Conservation (phyloP, 2,797 vertebrate species). For the Acrossocheilus wenchowensis region DNA sequence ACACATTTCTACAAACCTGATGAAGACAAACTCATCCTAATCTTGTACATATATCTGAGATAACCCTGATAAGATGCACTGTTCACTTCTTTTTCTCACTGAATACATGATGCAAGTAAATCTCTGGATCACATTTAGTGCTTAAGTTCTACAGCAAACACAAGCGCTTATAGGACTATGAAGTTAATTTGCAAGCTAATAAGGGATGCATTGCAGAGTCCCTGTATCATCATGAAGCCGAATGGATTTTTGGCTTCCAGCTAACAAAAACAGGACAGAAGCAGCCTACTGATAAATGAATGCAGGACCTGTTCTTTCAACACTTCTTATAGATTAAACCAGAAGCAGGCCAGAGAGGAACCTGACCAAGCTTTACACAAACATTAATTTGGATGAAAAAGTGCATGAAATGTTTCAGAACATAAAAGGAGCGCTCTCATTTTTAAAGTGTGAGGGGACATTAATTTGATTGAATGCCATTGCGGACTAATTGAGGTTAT, state of each 20-base stretch:
- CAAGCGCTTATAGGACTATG: background rate
- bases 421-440: background rate
- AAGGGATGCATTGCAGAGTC: background rate
- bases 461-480: background rate
- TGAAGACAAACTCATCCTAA: background rate
- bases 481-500: background rate
- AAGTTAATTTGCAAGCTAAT: constrained; percentile 20
- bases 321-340: constrained; percentile 21
- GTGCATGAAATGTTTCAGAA: background rate
- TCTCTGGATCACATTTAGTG: background rate
- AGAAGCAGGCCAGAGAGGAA: constrained; percentile 18
- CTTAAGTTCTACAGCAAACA: background rate
- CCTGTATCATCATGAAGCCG: constrained; percentile 27
- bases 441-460: background rate
- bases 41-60: background rate
- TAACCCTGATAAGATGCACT: background rate
- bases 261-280: background rate
- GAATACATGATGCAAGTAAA: background rate
- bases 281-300: background rate
- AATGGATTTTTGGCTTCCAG: constrained; percentile 17
- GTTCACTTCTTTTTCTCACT: background rate
- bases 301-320: constrained; percentile 11
- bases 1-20: background rate
- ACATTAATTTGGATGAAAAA: background rate
- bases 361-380: background rate